Conservation (phyloP, 2,113 vertebrate genomes). For the Rhinogobius similis region DNA sequence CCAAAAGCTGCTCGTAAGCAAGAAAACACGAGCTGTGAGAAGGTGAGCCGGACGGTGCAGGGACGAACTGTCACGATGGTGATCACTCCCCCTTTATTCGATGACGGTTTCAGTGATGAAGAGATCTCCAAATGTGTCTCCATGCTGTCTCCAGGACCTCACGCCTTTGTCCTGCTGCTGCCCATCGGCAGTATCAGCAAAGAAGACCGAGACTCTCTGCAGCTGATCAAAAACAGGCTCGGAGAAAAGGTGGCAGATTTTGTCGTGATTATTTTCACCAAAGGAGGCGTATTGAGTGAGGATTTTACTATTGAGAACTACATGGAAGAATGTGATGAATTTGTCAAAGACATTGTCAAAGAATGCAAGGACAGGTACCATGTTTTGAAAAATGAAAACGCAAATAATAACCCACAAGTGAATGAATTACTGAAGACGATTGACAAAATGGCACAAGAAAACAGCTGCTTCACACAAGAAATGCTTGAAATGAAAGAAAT, state of each 20-base stretch:
- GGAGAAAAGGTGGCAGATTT: neutral
- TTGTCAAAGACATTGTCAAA: neutral
- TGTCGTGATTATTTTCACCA: neutral
- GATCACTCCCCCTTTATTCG: neutral
- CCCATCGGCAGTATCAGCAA: neutral
- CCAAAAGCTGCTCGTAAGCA: neutral
- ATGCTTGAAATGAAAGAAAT: neutral
- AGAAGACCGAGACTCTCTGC: neutral
- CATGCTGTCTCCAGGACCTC: neutral
- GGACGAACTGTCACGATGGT: neutral
- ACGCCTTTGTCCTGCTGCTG: constrained; percentile 4
- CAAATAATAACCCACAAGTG: neutral
- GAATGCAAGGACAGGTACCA: neutral
- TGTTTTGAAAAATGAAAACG: neutral
- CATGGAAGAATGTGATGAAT: neutral
- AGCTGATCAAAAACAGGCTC: neutral
- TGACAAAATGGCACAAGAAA: neutral
- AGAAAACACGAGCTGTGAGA: neutral
- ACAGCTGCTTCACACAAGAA: neutral
- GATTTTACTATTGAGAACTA: neutral
- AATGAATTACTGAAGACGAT: neutral
- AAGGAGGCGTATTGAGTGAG: neutral
- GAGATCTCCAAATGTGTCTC: neutral
- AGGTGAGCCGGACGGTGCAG: neutral
- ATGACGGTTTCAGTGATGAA: neutral